These are phyloP conservation scores for Craniophora ligustri DNA, from an alignment of 2,888 invertebrate species.

Conservation along the genomic window DNA sequence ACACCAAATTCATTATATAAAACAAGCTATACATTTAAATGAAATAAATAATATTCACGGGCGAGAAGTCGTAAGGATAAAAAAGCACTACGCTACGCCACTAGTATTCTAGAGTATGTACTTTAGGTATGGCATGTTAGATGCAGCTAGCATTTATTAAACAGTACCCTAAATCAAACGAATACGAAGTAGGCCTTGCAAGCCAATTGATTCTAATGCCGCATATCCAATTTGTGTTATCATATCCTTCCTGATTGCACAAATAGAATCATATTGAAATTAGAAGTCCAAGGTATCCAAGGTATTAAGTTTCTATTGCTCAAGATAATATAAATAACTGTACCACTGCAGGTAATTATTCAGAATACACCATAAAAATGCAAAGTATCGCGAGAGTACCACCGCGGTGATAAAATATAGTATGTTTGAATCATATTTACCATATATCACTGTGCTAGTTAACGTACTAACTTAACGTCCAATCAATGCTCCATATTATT, in stretches of 20 bases:
- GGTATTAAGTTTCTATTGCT: constrained; percentile 3
- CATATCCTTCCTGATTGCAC: constrained; percentile 43
- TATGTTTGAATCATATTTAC: constrained; percentile 49
- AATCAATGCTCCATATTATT: constrained; percentile 41
- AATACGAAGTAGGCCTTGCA: constrained; percentile 22
- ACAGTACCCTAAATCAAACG: background rate
- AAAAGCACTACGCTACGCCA: no score
- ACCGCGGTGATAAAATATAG: constrained; percentile 33
- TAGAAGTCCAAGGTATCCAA: constrained; percentile 1
- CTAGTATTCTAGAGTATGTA: no score
- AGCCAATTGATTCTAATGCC: constrained; percentile 39
- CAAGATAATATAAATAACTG: background rate
- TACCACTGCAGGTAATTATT: background rate
- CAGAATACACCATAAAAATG: constrained; percentile 6
- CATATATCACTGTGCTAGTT: constrained; percentile 40
- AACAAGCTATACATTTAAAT: no score
- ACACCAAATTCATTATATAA: no score
- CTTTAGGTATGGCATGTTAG: no score
- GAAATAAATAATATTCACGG: no score
- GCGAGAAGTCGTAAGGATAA: no score
- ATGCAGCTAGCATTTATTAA: background rate
- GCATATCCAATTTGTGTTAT: constrained; percentile 49
- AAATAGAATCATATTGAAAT: constrained; percentile 10
- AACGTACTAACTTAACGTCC: constrained; percentile 29
- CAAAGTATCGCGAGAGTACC: constrained; percentile 30